Evolutionary conservation across 1,140 invertebrate species (phyloP), one percentile per base, ranked within the genome.

Genomic region (Bombyx mori): DNA sequence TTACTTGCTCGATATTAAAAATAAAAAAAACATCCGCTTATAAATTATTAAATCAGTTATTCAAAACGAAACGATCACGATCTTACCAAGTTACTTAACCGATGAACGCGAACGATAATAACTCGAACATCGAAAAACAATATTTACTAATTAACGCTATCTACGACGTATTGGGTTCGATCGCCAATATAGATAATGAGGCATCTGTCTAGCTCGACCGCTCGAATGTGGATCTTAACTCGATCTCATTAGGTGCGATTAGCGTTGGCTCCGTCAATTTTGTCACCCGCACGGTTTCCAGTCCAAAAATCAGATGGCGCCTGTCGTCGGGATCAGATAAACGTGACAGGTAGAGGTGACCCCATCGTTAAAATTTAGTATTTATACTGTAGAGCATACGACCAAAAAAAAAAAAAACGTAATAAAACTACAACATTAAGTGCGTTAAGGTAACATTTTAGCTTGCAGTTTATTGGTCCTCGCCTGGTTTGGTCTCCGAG

Each of bases 141-240:
- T 54, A 54, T 54, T 54, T 54, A 54, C 53, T 54, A 54, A 54
- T 54, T 54, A 54, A 54, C 42, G 42, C 43, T 54, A 54, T 54
- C 53, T 54, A 18, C 53, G 43, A 54, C 43, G 42, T 54, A 54
- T 54, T 54, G 53, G 53, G 53, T 44, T 12, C 53, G 53, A 54
- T 54, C 44, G 53, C 12, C 44, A 22, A 54, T 22, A 45, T 44
- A 54, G 53, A 54, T 54, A 54, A 54, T n/a, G 45, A 47, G 12
- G 9, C 26, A 35, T 35, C 26, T 35, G 26, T 35, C 26, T 35
- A 35, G 4, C 26, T 35, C 26, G 26, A 47, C 4, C 45, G 45
- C 9, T 10, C n/a, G 7, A 49, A 7, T 49, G 7, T 49, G 48
- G 22, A 49, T 10, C 48, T 49, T 12, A 49, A 22, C 48, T 18